Percentiles rank a stretch among this genome's conserved stretches.
Evolutionary conservation across 2,888 invertebrate genomes (phyloP).

Genomic region (Drosophila yooni): DNA sequence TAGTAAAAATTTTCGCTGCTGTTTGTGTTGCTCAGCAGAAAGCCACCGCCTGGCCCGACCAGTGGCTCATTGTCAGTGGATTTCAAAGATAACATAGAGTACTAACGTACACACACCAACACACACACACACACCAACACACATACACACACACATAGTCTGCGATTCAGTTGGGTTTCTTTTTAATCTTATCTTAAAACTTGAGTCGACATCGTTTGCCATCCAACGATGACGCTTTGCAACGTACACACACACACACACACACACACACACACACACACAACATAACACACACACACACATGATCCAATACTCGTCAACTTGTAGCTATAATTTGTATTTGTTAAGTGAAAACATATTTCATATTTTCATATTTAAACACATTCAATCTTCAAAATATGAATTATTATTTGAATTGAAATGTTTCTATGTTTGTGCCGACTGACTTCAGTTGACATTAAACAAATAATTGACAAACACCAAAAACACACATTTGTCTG

Average conservation of each 20-base stretch:
- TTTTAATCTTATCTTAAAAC: constrained; percentile 82
- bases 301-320: not conserved
- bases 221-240: constrained; percentile 49
- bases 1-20: constrained; percentile 29
- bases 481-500: not conserved
- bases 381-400: not conserved
- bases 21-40: constrained; percentile 63
- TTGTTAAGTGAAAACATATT: not conserved
- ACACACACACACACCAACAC: constrained; percentile 12
- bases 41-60: constrained; percentile 47
- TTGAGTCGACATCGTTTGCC: constrained; percentile 72
- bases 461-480: not conserved
- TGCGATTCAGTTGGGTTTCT: constrained; percentile 55
- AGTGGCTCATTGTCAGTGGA: constrained; percentile 64
- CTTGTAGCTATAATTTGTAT: not conserved
- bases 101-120: constrained; percentile 23
- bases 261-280: constrained; percentile 29
- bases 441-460: not conserved
- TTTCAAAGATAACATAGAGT: constrained; percentile 69
- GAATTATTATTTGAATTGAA: not conserved
- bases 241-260: constrained; percentile 26
- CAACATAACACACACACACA: constrained; percentile 12
- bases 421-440: not conserved
- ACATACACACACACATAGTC: constrained; percentile 20
- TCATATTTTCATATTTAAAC: not conserved